Base-by-base conservation (phyloP, 1,140 invertebrate species). In the Plodia interpunctella region DNA sequence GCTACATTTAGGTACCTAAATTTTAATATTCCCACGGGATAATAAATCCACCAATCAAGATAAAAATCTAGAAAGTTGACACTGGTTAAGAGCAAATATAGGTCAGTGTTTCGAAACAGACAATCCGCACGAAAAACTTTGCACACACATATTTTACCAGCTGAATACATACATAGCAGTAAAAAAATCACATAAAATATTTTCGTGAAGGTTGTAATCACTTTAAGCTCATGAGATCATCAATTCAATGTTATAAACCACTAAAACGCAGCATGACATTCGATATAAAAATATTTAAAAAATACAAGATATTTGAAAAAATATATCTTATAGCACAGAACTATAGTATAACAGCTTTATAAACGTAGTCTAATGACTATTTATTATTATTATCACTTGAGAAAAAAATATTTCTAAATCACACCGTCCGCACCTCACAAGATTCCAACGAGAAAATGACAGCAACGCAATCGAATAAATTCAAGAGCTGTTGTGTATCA, bases 311-410 rank as follows among this genome's bases (percentile, higher is more conserved):
- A 17, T 15, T 15, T 44, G 10, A 15, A 13, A 4, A 44, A 57
- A 57, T 35, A 35, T 49, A 44, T 10, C 15, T 55, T 13, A 52
- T 62, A 53, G 51, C 51, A 53, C 51, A 53, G 21, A 20, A 53
- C 51, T 15, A 25, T 20, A 53, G 17, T 53, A 53, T 11, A 25
- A 53, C 13, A 25, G 11, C 21, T 6, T 25, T n/a, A 53, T 18
- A 20, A 53, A 53, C 2, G 8, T 6, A 13, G 19, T 8, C 20
- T 1, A 3, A 15, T 44, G 1, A 44, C 15, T 2, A 2, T 15
- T n/a, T 44, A 15, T 44, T 2, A 44, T 15, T 44, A 17, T 15
- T 15, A 3, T 44, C 11, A 44, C 13, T n/a, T 44, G 13, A 13
- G 13, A 15, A 44, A 15, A 44, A 15, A 44, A 44, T n/a, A 44